Percentiles rank a stretch among this genome's conserved stretches.
Evolutionary conservation across 2,888 invertebrate species (phyloP).

Genomic region (Calephelis perditalis): DNA sequence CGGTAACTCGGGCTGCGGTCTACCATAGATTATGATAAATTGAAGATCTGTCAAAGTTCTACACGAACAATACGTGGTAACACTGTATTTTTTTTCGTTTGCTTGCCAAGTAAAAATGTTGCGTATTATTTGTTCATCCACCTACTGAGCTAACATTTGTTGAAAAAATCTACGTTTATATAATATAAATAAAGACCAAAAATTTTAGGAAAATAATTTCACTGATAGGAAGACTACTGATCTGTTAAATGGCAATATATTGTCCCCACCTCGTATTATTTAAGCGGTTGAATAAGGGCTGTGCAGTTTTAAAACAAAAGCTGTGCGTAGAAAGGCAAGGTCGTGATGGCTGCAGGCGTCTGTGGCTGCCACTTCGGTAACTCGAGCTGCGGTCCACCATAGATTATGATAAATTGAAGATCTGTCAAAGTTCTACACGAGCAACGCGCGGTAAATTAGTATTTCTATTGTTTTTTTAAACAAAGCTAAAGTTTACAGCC

Average conservation of each 20-base stretch:
- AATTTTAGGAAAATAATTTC: too few relatives aligned
- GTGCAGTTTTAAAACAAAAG: slow-evolving; percentile 40
- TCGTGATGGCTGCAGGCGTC: slow-evolving; percentile 64
- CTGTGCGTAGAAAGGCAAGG: slow-evolving; percentile 49
- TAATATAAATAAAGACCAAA: too few relatives aligned
- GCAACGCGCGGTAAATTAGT: slow-evolving; percentile 14
- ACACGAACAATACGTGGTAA: slow-evolving; percentile 12
- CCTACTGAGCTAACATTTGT: too few relatives aligned
- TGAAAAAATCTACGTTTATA: too few relatives aligned
- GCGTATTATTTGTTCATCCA: too few relatives aligned
- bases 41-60: slow-evolving; percentile 21
- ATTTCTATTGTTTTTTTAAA: slow-evolving; percentile 2
- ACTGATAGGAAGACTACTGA: too few relatives aligned
- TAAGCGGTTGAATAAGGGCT: slow-evolving; percentile 37
- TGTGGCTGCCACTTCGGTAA: slow-evolving; percentile 69
- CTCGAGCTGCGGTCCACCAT: slow-evolving; percentile 42
- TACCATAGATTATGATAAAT: slow-evolving; percentile 32
- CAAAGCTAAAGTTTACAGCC: neutral
- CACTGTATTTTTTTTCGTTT: too few relatives aligned
- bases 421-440: slow-evolving; percentile 19
- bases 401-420: slow-evolving; percentile 30
- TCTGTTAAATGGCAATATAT: too few relatives aligned
- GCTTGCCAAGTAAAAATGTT: too few relatives aligned
- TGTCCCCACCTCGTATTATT: slow-evolving; percentile 31
- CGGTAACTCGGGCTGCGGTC: slow-evolving; percentile 55